Conservation (phyloP, 2,113 vertebrate species). For the Isurus oxyrinchus region DNA sequence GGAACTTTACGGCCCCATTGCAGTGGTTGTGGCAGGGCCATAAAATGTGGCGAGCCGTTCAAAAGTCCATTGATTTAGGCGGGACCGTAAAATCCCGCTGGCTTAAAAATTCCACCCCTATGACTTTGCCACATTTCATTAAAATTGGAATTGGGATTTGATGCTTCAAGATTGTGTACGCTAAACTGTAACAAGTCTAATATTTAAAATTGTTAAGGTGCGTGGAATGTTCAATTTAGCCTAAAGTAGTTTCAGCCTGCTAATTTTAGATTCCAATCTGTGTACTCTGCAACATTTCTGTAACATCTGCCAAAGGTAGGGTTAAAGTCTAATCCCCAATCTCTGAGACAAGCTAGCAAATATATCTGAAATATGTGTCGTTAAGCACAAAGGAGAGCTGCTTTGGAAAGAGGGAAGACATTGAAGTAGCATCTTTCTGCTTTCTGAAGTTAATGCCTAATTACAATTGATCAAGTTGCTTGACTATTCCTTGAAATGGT, state of each 20-base stretch:
- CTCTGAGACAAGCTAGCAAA: not conserved
- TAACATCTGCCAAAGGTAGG: not conserved
- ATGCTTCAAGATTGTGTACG: not conserved
- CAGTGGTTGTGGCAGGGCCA: no score
- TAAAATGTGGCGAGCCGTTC: no score
- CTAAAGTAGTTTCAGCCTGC: not conserved
- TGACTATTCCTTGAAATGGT: not conserved
- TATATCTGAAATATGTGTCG: not conserved
- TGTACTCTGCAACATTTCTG: not conserved
- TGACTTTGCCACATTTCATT: not conserved
- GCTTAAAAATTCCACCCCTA: not conserved
- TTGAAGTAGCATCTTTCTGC: not conserved
- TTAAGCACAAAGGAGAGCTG: not conserved
- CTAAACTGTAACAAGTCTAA: not conserved
- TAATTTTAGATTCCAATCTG: not conserved
- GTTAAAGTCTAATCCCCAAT: not conserved
- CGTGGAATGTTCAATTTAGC: not conserved
- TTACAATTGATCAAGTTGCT: not conserved
- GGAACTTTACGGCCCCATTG: no score
- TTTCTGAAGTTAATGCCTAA: not conserved
- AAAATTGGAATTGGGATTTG: not conserved
- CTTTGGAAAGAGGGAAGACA: not conserved
- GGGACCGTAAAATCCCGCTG: no score
- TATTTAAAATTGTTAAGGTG: not conserved
- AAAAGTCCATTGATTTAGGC: no score